Evolutionary conservation across 2,113 vertebrate species (phyloP).

Genomic region (Trochalopteron elliotii): DNA sequence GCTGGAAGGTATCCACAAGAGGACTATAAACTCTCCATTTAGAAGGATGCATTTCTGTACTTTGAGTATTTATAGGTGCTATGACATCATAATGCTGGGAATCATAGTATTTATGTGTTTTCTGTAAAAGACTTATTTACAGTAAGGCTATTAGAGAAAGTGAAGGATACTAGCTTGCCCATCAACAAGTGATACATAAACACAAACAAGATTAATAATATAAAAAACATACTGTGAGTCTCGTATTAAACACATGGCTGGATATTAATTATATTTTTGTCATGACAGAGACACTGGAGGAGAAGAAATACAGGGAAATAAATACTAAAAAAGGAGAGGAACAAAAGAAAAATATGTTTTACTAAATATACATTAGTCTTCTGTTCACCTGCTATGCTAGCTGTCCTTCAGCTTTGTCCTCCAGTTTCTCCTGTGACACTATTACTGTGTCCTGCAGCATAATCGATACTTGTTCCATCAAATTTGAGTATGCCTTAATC

Average conservation of each 20-base stretch:
- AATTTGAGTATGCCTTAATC: neutral
- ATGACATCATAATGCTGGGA: conserved; percentile 74
- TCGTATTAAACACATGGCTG: neutral
- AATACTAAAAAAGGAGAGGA: neutral
- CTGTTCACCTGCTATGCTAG: neutral
- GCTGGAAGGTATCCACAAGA: conserved; percentile 59
- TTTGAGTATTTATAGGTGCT: conserved; percentile 72
- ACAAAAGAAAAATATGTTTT: neutral
- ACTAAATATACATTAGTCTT: neutral
- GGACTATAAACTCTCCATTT: conserved; percentile 69
- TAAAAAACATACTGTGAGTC: neutral
- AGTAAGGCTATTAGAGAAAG: conserved; percentile 60
- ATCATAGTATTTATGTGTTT: conserved; percentile 71
- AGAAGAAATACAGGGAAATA: neutral
- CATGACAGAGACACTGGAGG: neutral
- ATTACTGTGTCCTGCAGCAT: neutral
- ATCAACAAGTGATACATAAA: conserved; percentile 4
- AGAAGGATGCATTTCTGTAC: conserved; percentile 59
- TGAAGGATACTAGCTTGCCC: conserved; percentile 16
- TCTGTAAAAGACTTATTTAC: conserved; percentile 67
- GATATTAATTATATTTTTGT: neutral
- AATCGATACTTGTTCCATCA: neutral
- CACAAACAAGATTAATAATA: neutral
- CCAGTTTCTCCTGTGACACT: neutral
- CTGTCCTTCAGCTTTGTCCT: neutral